Evolutionary conservation across 2,888 invertebrate genomes (phyloP), one percentile per base, ranked within the genome.

Genomic region (Lucinisca nassula): DNA sequence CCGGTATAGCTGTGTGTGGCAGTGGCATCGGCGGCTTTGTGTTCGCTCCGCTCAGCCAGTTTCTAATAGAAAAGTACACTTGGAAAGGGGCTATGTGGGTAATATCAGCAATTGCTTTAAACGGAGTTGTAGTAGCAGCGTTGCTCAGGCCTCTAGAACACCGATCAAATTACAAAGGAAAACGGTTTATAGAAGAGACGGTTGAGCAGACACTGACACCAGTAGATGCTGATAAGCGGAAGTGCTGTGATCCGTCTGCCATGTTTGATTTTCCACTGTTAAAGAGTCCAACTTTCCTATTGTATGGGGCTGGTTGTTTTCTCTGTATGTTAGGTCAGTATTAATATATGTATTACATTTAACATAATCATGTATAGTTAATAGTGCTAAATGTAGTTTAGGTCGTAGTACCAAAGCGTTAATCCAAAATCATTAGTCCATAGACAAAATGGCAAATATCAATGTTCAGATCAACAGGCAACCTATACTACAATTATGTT

Each of bases 1-100:
- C 99, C 0, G 99, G 99, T 1, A 97, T 99, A 76, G 98, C 99
- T 0, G 98, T 99, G 14, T 99, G 99, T 95, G 99, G 99, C 32
- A 99, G 99, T 0, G 99, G 99, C 21, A 98, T 99, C n/a, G 99
- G 99, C 21, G 98, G 98, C 8, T 98, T 99, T 95, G 96, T 98
- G 0, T 97, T 99, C 95, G 98, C 98, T 0, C 98, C 98, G 0
- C 96, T 99, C 12, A 98, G 97, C 97, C 72, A 96, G 30, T 90
- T 94, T 1, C 96, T 99, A 10, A 97, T 98, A 27, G 95, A 97
- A 0, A 90, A 94, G 0, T 97, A 97, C 74, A 98, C 97, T 0
- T 99, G 99, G 99, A 97, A 97, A 82, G 96, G 96, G n/a, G 97
- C 98, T 0, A 96, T 99, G 35, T 96, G 98, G 51, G 97, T 98